Conservation (phyloP, 2,113 vertebrate genomes). For the Dasyurus viverrinus region DNA sequence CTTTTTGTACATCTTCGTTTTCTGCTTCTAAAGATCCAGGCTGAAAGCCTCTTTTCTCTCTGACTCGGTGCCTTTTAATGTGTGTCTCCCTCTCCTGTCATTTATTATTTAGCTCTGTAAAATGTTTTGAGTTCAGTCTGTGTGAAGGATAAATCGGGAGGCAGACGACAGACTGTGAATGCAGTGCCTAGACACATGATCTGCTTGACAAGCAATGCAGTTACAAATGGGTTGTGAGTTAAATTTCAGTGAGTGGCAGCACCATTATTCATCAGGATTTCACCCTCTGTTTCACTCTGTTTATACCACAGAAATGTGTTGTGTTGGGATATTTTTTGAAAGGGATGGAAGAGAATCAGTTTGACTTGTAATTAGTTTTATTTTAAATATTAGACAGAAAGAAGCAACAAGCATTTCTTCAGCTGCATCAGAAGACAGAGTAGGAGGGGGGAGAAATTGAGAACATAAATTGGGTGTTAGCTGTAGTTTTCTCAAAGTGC, state of each 20-base stretch:
- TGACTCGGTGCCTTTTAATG: constrained; percentile 46
- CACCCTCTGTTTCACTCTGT: constrained; percentile 42
- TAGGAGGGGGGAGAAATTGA: constrained; percentile 23
- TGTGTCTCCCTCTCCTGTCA: constrained; percentile 51
- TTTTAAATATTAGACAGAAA: constrained; percentile 50
- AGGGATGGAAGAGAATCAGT: constrained; percentile 4
- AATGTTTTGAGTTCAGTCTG: constrained; percentile 60
- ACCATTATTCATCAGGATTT: constrained; percentile 54
- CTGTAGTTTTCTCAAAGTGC: constrained; percentile 2
- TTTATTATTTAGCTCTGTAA: constrained; percentile 64
- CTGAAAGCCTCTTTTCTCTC: constrained; percentile 44
- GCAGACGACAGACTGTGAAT: constrained; percentile 13
- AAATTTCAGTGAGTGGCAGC: constrained; percentile 52
- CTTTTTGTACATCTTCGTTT: constrained; percentile 53
- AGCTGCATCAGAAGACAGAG: constrained; percentile 37
- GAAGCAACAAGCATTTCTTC: constrained; percentile 40
- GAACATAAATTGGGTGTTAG: constrained; percentile 25
- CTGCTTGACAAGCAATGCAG: constrained; percentile 55
- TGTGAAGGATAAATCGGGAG: constrained; percentile 48
- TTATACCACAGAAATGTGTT: constrained; percentile 55
- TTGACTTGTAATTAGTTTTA: constrained; percentile 43
- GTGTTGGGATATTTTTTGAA: constrained; percentile 38
- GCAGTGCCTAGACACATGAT: constrained; percentile 21
- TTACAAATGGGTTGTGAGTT: constrained; percentile 58
- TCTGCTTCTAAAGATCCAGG: constrained; percentile 27